These are phyloP conservation scores for Emmelina monodactyla DNA, from an alignment of 2,888 invertebrate species.

Conservation along the genomic window DNA sequence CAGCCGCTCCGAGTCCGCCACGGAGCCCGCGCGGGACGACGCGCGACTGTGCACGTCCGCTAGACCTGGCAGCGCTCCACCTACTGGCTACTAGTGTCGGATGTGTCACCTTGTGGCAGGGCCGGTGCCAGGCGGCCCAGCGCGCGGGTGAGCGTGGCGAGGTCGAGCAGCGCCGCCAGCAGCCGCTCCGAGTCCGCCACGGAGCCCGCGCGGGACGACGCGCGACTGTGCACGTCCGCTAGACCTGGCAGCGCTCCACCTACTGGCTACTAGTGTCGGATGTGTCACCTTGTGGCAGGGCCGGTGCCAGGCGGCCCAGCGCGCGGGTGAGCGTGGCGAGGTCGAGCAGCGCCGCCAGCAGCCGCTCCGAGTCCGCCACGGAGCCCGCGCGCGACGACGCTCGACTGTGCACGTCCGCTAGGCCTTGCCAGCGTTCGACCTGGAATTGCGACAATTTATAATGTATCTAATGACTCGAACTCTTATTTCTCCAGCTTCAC, in stretches of 20 bases:
- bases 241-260: constrained; percentile 21
- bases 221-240: constrained; percentile 51
- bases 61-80: constrained; percentile 22
- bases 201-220: constrained; percentile 16
- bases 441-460: no score
- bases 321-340: constrained; percentile 54
- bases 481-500: neutral
- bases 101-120: constrained; percentile 30
- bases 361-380: constrained; percentile 33
- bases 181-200: constrained; percentile 37
- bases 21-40: constrained; percentile 12
- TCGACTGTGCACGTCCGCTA: constrained; percentile 52
- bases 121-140: constrained; percentile 53
- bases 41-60: constrained; percentile 53
- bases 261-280: no score
- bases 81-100: neutral
- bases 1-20: constrained; percentile 37
- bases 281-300: constrained; percentile 37
- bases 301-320: constrained; percentile 50
- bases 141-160: constrained; percentile 52
- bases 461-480: neutral
- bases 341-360: constrained; percentile 54
- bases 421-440: constrained; percentile 55
- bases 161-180: constrained; percentile 52
- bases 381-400: constrained; percentile 19